Evolutionary conservation across 2,888 invertebrate species (phyloP).

Genomic region (Urechis unicinctus): DNA sequence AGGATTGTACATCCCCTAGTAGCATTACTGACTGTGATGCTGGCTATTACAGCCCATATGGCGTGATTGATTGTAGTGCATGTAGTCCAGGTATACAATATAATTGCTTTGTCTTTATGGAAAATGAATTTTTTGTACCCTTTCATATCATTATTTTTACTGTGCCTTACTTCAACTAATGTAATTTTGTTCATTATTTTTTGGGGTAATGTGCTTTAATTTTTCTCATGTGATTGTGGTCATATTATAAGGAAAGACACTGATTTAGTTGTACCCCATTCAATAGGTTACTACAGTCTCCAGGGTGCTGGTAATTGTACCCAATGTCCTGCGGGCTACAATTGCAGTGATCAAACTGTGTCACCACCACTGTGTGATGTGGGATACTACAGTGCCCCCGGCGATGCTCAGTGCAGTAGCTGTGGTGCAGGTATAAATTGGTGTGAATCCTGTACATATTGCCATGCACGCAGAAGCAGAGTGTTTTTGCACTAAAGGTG

Average conservation of each 20-base stretch:
- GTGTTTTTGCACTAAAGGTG: too few relatives aligned
- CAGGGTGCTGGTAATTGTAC: constrained; percentile 1
- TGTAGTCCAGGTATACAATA: neutral
- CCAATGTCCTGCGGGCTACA: constrained; percentile 3
- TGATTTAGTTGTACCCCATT: too few relatives aligned
- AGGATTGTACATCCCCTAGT: constrained; percentile 3
- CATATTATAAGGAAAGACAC: neutral
- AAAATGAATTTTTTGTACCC: too few relatives aligned
- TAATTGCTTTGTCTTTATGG: too few relatives aligned
- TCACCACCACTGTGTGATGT: constrained; percentile 19
- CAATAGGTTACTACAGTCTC: constrained; percentile 1
- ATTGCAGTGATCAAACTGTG: constrained; percentile 3
- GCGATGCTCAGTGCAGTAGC: constrained; percentile 26
- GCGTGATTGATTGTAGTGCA: neutral
- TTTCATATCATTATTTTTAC: too few relatives aligned
- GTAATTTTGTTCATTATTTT: too few relatives aligned
- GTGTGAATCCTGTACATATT: too few relatives aligned
- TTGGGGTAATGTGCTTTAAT: too few relatives aligned
- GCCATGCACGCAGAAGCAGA: too few relatives aligned
- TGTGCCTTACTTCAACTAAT: too few relatives aligned
- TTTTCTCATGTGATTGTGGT: too few relatives aligned
- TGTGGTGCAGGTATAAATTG: constrained; percentile 35
- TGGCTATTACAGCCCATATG: constrained; percentile 1
- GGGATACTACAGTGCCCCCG: constrained; percentile 32
- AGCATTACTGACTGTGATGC: constrained; percentile 2